phyloP scores from a whole-genome alignment of 2,113 vertebrate species.

The Tyto alba region DNA sequence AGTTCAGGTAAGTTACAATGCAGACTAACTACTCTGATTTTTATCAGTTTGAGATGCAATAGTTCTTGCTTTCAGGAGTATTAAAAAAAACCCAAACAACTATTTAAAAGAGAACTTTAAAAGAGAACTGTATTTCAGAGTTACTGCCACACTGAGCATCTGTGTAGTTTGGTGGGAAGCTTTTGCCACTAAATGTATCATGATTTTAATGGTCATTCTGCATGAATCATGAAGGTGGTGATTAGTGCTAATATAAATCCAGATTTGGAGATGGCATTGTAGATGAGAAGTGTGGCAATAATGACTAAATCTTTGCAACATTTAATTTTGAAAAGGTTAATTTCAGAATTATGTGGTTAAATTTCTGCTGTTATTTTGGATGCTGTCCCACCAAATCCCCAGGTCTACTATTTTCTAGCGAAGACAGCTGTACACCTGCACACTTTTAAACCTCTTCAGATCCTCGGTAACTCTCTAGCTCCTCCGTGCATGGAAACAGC shows the following conservation, averaged over 20 bases:
- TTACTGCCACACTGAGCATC: background rate
- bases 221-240: background rate
- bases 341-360: background rate
- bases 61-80: background rate
- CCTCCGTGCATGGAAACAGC: background rate
- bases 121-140: background rate
- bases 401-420: background rate
- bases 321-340: background rate
- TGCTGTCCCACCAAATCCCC: background rate
- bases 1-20: background rate
- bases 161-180: background rate
- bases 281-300: background rate
- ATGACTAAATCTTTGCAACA: background rate
- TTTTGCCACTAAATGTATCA: background rate
- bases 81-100: background rate
- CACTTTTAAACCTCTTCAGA: background rate
- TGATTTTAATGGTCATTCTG: background rate
- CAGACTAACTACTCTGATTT: background rate
- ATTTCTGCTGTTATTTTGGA: background rate
- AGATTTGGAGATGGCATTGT: background rate
- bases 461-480: background rate
- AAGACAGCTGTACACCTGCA: background rate
- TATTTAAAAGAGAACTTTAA: background rate
- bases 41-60: background rate
- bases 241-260: background rate